Evolutionary conservation across 2,888 invertebrate genomes (phyloP).

Genomic region (Prosopocoilus inquinatus): DNA sequence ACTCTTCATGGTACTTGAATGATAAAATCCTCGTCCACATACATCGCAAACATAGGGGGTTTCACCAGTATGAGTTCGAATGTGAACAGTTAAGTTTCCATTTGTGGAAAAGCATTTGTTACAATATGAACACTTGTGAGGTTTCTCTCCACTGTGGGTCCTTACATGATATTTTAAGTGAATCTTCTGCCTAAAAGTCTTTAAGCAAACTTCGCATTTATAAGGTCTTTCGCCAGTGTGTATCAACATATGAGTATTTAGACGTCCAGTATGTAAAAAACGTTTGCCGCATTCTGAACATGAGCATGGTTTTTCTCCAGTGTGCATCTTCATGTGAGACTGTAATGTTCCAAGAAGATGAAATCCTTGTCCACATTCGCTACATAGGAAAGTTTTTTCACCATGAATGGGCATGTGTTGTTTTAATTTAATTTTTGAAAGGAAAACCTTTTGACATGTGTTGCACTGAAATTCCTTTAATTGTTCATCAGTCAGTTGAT

Average conservation of each 20-base stretch:
- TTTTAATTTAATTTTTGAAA: conserved; percentile 3
- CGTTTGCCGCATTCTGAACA: conserved; percentile 38
- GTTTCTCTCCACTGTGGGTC: conserved; percentile 25
- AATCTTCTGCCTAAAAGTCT: conserved; percentile 18
- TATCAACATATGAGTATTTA: conserved; percentile 38
- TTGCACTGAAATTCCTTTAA: conserved; percentile 4
- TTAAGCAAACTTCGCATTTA: conserved; percentile 21
- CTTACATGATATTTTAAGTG: conserved; percentile 23
- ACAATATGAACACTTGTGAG: conserved; percentile 21
- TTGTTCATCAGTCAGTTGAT: not conserved
- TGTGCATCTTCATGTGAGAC: conserved; percentile 32
- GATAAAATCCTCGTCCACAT: conserved; percentile 27
- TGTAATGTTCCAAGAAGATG: conserved; percentile 28
- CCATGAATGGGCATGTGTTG: conserved; percentile 3
- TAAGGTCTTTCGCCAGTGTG: conserved; percentile 41
- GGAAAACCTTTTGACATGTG: conserved; percentile 8
- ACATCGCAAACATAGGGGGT: conserved; percentile 27
- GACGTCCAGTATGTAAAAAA: not conserved
- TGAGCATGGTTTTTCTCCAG: conserved; percentile 38
- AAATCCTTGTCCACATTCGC: conserved; percentile 23
- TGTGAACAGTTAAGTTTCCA: conserved; percentile 27
- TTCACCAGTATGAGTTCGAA: conserved; percentile 28
- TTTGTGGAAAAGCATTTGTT: conserved; percentile 23
- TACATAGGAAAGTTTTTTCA: conserved; percentile 21
- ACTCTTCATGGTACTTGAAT: conserved; percentile 29